Percentiles rank a stretch among this genome's conserved stretches.
These are phyloP conservation scores for Hylomyscus alleni DNA, from an alignment of 2,797 vertebrate genomes.

Conservation along the genomic window DNA sequence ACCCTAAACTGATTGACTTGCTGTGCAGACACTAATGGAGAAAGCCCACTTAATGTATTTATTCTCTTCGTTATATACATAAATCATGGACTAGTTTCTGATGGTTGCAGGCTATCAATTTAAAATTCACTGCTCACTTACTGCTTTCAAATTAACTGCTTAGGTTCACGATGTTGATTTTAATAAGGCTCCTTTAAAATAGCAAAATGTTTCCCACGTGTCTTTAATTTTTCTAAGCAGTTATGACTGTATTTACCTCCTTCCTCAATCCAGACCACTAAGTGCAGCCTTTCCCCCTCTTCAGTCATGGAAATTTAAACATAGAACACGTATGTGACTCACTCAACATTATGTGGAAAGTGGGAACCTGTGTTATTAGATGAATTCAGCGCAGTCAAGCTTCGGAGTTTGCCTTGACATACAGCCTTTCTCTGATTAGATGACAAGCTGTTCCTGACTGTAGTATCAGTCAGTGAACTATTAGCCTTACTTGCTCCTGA, in stretches of 20 bases:
- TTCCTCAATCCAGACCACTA: not conserved
- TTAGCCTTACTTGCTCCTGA: not conserved
- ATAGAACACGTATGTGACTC: not conserved
- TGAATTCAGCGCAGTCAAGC: not conserved
- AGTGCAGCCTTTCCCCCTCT: not conserved
- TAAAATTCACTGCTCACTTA: not conserved
- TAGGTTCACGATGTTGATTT: not conserved
- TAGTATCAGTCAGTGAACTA: not conserved
- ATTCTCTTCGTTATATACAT: not conserved
- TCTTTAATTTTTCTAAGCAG: not conserved
- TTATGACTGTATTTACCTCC: not conserved
- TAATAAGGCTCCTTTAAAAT: conserved; percentile 26
- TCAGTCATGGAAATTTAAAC: not conserved
- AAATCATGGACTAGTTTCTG: not conserved
- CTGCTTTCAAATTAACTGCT: conserved; percentile 36
- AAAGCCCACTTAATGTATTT: not conserved
- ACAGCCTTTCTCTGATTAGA: not conserved
- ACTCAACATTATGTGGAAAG: not conserved
- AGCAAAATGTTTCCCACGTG: not conserved
- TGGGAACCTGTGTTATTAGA: not conserved
- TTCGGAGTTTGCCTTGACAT: not conserved
- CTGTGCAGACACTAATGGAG: not conserved
- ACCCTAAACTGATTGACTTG: not conserved
- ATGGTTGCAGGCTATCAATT: conserved; percentile 1
- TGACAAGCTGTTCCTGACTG: not conserved